Base-by-base conservation (phyloP, 2,113 vertebrate species). In the Glaucomys volans region DNA sequence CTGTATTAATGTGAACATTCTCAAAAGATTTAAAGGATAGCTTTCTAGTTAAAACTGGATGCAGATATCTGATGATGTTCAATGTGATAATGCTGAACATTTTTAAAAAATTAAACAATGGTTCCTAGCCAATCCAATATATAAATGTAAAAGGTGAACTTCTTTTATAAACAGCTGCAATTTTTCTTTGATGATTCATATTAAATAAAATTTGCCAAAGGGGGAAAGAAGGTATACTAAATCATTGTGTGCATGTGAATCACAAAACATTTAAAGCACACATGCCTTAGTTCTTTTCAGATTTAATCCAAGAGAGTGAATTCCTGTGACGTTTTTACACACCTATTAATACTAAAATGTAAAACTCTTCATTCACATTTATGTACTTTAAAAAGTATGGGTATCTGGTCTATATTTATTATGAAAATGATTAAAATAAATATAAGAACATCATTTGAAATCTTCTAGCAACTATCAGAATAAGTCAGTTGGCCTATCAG, bases 401-500 rank as follows among this genome's bases (percentile, higher is more conserved):
- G 24, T 59, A 42, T 81, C 17, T 35, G 37, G 18, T 59, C 18
- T 82, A 24, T 87, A 79, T 87, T 95, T 91, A 95, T 89, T 90
- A 76, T 62, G 37, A 28, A 95, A 92, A 85, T 95, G 9, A 90
- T 77, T 72, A 90, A 93, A 80, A 82, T 12, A 88, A 91, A 92
- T 67, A 42, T 7, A 95, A 17, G 14, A 59, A 88, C 12, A 76
- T 50, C 28, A 95, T 93, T 82, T 57, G 64, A 95, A 69, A 93
- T 91, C 42, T 81, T 80, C n/a, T 62, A 71, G 9, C 20, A 42
- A 17, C 22, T 77, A 84, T 12, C 50, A 95, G 59, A 87, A 95
- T 77, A 76, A 77, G 37, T 71, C 83, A 96, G 97, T 86, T 93
- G 84, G 64, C 87, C 83, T 90, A 96, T 85, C 62, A 67, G 72